Conservation (phyloP, 2,113 vertebrate genomes). For the Lontra canadensis region DNA sequence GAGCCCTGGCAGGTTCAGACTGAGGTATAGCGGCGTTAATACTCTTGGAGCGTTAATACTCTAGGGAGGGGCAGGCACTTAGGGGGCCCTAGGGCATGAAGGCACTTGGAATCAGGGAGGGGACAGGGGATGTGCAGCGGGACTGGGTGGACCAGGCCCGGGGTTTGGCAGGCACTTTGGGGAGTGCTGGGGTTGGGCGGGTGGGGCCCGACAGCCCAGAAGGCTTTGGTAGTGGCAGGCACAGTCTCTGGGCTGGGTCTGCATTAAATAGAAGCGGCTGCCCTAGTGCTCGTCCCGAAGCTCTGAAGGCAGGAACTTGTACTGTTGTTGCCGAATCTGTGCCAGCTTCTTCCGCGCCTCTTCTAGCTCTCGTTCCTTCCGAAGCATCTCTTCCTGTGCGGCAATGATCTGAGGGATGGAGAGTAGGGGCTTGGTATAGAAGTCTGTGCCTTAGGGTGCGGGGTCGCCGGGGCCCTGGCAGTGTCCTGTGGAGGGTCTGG, state of each 20-base stretch:
- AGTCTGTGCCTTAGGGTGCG: rapidly evolving
- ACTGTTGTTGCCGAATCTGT: conserved; percentile 97
- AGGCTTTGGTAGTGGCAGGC: conserved; percentile 76
- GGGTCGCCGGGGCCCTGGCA: background rate
- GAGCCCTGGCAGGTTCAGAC: conserved; percentile 64
- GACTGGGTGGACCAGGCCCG: conserved; percentile 66
- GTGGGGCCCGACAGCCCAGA: conserved; percentile 58
- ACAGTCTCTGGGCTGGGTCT: conserved; percentile 73
- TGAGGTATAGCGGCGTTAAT: conserved; percentile 74
- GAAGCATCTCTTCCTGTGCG: conserved; percentile 98
- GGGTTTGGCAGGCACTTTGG: conserved; percentile 72
- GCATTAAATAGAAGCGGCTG: background rate
- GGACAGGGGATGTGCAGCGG: background rate
- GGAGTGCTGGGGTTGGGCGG: conserved; percentile 72
- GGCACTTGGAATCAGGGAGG: conserved; percentile 69
- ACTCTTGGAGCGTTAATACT: conserved; percentile 78
- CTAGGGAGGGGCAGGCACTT: conserved; percentile 72
- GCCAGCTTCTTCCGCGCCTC: conserved; percentile 96
- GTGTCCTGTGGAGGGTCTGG: background rate
- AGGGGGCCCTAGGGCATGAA: conserved; percentile 65
- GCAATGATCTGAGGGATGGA: conserved; percentile 92
- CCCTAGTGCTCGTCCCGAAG: conserved; percentile 91
- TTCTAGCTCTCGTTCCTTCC: conserved; percentile 96
- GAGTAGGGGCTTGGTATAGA: background rate
- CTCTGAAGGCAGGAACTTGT: conserved; percentile 97